These are phyloP conservation scores for Brotogeris chrysoptera DNA, from an alignment of 2,797 vertebrate genomes.

Conservation along the genomic window DNA sequence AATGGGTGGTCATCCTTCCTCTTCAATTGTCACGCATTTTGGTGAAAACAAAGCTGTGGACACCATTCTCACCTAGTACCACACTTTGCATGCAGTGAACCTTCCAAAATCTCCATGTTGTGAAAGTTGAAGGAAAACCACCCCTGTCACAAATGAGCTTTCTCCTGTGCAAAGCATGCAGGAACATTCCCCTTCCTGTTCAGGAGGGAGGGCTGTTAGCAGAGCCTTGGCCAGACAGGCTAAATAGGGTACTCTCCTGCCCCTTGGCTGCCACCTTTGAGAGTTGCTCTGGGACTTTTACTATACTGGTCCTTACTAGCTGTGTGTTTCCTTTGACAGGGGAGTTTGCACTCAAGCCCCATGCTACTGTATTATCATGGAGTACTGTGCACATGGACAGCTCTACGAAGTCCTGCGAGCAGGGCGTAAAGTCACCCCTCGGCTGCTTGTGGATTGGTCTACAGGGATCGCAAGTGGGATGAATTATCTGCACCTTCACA, in stretches of 20 bases:
- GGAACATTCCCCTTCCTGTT: not conserved
- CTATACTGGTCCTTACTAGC: not conserved
- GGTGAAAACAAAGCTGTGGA: not conserved
- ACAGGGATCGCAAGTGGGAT: conserved; percentile 96
- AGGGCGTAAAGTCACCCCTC: conserved; percentile 90
- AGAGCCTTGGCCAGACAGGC: not conserved
- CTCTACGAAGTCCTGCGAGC: conserved; percentile 95
- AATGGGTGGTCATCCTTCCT: not conserved
- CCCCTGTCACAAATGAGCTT: not conserved
- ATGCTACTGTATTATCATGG: conserved; percentile 99
- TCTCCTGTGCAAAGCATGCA: not conserved
- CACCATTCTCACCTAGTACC: not conserved
- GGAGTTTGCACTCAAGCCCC: conserved; percentile 98
- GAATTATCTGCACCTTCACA: conserved; percentile 99
- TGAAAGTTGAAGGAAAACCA: not conserved
- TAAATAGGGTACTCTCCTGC: not conserved
- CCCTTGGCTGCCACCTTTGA: not conserved
- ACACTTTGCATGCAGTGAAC: not conserved
- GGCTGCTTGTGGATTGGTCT: conserved; percentile 96
- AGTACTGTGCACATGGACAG: conserved; percentile 97
- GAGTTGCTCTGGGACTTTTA: not conserved
- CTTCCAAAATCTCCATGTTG: not conserved
- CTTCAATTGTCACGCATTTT: not conserved
- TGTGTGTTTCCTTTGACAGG: conserved; percentile 71
- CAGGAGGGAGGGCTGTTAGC: not conserved